Percentiles rank a stretch among this genome's conserved stretches.
These are phyloP conservation scores for Troilus luridus DNA, from an alignment of 2,888 invertebrate genomes.

Conservation along the genomic window DNA sequence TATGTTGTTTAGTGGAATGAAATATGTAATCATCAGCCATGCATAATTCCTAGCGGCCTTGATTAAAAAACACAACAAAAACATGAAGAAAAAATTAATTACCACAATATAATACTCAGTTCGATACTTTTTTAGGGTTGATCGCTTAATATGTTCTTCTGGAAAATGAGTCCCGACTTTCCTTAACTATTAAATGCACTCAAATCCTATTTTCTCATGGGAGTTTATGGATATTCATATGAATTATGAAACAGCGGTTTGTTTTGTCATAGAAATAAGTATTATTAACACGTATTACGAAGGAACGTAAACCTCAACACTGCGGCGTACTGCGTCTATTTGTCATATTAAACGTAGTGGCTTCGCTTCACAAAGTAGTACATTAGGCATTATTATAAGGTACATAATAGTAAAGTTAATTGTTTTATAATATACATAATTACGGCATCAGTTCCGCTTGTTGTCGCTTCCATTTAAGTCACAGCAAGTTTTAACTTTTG, in stretches of 20 bases:
- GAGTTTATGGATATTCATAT: background rate
- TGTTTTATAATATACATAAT: no score
- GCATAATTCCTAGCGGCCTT: background rate
- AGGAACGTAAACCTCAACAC: background rate
- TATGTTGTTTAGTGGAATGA: background rate
- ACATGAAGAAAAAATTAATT: background rate
- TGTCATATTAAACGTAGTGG: background rate
- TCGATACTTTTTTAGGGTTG: background rate
- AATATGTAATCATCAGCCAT: background rate
- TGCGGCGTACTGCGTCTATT: background rate
- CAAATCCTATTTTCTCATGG: background rate
- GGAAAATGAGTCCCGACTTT: background rate
- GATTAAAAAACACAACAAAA: background rate
- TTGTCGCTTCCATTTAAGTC: no score
- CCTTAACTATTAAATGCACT: background rate
- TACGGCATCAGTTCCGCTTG: no score
- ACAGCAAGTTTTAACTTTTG: no score
- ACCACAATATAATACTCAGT: background rate
- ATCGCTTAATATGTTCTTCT: background rate
- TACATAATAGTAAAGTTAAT: no score
- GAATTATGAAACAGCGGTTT: background rate
- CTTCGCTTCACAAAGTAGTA: background rate
- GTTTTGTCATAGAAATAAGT: background rate
- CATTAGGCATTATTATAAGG: background rate
- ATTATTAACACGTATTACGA: background rate